Evolutionary conservation across 2,888 invertebrate species (phyloP).

Genomic region (Buathra laborator): DNA sequence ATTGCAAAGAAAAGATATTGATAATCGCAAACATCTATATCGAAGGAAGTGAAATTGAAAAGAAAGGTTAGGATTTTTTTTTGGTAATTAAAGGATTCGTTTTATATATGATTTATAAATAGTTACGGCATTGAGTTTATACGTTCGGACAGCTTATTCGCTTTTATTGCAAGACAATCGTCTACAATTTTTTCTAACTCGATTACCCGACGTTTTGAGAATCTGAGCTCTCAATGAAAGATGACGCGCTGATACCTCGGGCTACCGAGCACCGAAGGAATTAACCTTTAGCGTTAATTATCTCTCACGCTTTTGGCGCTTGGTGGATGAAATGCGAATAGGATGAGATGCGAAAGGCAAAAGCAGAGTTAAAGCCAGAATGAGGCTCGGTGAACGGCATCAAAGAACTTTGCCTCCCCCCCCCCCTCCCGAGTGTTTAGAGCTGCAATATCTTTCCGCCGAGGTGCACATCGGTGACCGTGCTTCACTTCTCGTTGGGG

Average conservation of each 20-base stretch:
- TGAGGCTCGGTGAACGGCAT: constrained; percentile 74
- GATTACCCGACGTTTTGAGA: constrained; percentile 16
- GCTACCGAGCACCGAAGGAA: constrained; percentile 65
- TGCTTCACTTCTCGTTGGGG: constrained; percentile 42
- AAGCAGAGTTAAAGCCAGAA: constrained; percentile 50
- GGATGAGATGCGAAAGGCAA: constrained; percentile 62
- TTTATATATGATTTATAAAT: no score
- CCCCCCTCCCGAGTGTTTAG: constrained; percentile 76
- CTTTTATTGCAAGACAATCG: not conserved
- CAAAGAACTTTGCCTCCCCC: constrained; percentile 76
- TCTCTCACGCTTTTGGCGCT: constrained; percentile 71
- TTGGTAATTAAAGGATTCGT: no score
- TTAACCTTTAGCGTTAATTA: constrained; percentile 84
- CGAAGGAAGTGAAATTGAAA: no score
- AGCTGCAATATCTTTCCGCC: constrained; percentile 82
- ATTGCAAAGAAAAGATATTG: no score
- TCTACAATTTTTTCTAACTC: not conserved
- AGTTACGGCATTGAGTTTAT: no score
- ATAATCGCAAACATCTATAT: no score
- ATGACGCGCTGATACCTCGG: constrained; percentile 53
- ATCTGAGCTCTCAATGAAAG: constrained; percentile 49
- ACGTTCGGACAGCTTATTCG: no score
- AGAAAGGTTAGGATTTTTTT: no score
- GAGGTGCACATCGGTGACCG: constrained; percentile 80
- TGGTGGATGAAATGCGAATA: constrained; percentile 63